These are phyloP conservation scores for Coboldia fuscipes DNA, from an alignment of 1,140 invertebrate genomes.

Conservation along the genomic window DNA sequence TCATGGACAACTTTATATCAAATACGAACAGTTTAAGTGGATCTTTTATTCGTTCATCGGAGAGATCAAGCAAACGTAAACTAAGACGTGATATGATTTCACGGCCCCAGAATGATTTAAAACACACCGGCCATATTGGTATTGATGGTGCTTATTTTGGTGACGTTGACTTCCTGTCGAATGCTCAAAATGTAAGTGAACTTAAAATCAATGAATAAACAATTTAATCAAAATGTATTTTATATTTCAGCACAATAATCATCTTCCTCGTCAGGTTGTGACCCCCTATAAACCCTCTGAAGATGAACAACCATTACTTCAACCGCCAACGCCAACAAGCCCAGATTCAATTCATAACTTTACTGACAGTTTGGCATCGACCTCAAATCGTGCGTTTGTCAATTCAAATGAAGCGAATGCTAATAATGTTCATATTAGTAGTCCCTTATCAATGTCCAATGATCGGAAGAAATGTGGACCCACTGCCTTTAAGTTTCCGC, in stretches of 20 bases:
- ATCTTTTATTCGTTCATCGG: constrained; percentile 14
- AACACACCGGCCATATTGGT: constrained; percentile 93
- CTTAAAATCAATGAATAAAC: neutral
- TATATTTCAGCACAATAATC: constrained; percentile 24
- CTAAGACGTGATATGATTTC: constrained; percentile 88
- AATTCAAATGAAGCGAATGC: constrained; percentile 11
- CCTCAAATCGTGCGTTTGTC: constrained; percentile 16
- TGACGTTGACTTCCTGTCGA: constrained; percentile 66
- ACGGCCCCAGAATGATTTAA: constrained; percentile 85
- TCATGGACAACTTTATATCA: constrained; percentile 57
- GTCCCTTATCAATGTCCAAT: neutral
- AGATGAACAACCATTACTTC: constrained; percentile 37
- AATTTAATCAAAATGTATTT: neutral
- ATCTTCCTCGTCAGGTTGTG: constrained; percentile 64
- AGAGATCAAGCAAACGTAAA: constrained; percentile 31
- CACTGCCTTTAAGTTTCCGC: constrained; percentile 16
- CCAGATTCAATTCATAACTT: constrained; percentile 27
- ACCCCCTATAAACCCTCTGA: constrained; percentile 73
- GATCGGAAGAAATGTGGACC: too few species aligned
- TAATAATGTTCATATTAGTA: constrained; percentile 5
- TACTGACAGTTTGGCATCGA: constrained; percentile 10
- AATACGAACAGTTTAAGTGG: constrained; percentile 10
- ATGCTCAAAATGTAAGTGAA: constrained; percentile 24
- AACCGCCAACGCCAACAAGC: constrained; percentile 23
- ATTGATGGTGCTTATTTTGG: constrained; percentile 93